A percentile compares a stretch with the other conserved stretches of the same genome.
These are phyloP conservation scores for Tineola bisselliella DNA, from an alignment of 2,888 invertebrate species.

Conservation along the genomic window DNA sequence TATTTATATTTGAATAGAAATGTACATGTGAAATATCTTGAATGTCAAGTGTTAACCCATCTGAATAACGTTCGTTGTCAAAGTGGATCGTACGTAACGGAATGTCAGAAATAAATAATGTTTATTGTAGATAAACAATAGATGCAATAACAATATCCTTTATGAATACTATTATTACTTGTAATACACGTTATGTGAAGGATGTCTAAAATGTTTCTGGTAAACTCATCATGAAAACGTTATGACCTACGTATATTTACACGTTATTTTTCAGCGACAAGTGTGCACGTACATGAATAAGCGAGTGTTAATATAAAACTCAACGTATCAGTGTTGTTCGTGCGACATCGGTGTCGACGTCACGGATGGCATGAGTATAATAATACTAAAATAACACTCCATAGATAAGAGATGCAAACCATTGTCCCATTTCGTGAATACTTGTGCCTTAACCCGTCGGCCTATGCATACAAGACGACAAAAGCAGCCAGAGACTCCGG, in stretches of 20 bases:
- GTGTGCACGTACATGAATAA: too few species aligned
- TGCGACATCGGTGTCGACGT: constrained; percentile 3
- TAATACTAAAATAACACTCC: constrained; percentile 5
- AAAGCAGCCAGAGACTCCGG: constrained; percentile 3
- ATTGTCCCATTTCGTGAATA: background rate
- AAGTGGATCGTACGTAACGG: background rate
- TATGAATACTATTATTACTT: too few species aligned
- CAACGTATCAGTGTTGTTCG: background rate
- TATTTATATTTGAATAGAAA: background rate
- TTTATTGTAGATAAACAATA: background rate
- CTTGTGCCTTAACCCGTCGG: background rate
- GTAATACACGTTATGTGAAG: too few species aligned
- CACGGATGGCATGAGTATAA: background rate
- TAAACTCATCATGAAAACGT: too few species aligned
- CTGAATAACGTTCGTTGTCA: background rate
- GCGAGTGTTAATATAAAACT: background rate
- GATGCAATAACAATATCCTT: too few species aligned
- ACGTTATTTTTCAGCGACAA: too few species aligned
- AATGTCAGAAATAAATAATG: background rate
- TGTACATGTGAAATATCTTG: background rate
- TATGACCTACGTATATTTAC: too few species aligned
- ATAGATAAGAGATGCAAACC: constrained; percentile 8
- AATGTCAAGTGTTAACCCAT: background rate
- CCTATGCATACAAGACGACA: background rate
- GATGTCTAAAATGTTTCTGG: too few species aligned